Evolutionary conservation across 30 jellyfish, hydroid and myxozoan species (phyloP), one percentile per base, ranked within the genome.

Genomic region (Aurelia sp.): DNA sequence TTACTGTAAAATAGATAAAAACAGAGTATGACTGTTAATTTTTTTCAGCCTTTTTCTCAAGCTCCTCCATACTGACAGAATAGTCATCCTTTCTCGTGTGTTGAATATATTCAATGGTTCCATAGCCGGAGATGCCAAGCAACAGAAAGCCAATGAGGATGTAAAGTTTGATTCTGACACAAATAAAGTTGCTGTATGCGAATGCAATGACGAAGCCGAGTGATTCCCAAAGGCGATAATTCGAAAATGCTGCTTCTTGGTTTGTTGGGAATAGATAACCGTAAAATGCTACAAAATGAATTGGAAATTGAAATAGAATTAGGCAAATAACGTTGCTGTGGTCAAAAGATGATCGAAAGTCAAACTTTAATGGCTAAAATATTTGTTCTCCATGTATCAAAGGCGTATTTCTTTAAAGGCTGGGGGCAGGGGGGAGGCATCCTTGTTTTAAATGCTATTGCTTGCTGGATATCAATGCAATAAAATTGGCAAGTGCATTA

Each of bases 211-310:
- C 96, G 73, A 93, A 93, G 10, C 98, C 98, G 33, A 93, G 87
- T 15, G 96, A 82, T 62, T 93, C 97, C 97, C 97, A 86, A 30
- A 93, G 79, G 3, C 97, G 90, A 71, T 86, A 93, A 63, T 87
- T 93, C 30, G 98, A 93, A 67, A 93, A 93, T 47, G 96, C 98
- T 3, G 98, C 97, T 64, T 93, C 98, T 78, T 87, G 98, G 82
- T 88, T 87, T 53, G 90, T 82, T 40, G 97, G 96, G 80, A 93
- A 93, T 78, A 87, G 63, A 62, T 81, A 83, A 55, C 98, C 98
- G 67, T 93, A 93, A 61, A 93, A 87, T 48, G 98, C 98, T 93
- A 52, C 13, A 68, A 75, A 71, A 69, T n/a, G 60, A 30, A 58
- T 0, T 8, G 22, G 63, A 44, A 44, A 41, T 41, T 7, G 16